These are phyloP conservation scores for Oryzias javanicus DNA, from an alignment of 2,113 vertebrate species.

Conservation along the genomic window DNA sequence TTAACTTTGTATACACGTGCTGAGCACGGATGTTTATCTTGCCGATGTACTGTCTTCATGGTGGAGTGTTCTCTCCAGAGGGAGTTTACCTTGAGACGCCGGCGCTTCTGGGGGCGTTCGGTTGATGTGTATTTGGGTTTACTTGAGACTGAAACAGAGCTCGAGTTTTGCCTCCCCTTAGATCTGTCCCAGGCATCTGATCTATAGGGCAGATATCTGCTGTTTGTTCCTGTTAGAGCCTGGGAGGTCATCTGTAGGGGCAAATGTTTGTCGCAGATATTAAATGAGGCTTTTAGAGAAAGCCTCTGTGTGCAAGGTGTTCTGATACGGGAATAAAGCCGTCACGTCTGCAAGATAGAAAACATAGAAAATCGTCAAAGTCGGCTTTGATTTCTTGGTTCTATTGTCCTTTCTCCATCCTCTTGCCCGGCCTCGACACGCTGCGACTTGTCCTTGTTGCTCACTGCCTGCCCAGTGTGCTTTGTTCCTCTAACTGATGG, in stretches of 20 bases:
- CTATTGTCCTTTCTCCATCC: slow-evolving; percentile 18
- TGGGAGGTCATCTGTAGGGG: slow-evolving; percentile 16
- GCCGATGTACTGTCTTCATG: slow-evolving; percentile 33
- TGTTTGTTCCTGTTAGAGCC: slow-evolving; percentile 24
- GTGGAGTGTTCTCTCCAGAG: slow-evolving; percentile 32
- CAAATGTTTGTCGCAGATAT: slow-evolving; percentile 16
- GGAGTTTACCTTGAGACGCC: slow-evolving; percentile 21
- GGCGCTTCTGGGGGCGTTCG: slow-evolving; percentile 40
- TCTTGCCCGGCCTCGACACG: slow-evolving; percentile 20
- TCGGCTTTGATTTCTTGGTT: slow-evolving; percentile 7
- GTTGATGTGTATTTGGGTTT: slow-evolving; percentile 21
- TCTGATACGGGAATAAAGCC: too few relatives aligned
- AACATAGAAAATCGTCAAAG: too few relatives aligned
- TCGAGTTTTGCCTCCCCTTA: slow-evolving; percentile 43
- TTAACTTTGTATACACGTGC: slow-evolving; percentile 1
- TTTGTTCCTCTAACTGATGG: slow-evolving; percentile 21
- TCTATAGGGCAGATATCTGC: slow-evolving; percentile 48
- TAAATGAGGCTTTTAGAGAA: background rate
- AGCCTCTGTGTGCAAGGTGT: background rate
- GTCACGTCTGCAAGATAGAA: too few relatives aligned
- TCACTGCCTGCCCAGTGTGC: slow-evolving; percentile 14
- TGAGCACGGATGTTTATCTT: slow-evolving; percentile 28
- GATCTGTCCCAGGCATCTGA: slow-evolving; percentile 33
- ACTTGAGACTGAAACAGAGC: slow-evolving; percentile 49
- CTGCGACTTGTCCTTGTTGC: slow-evolving; percentile 34